These are phyloP conservation scores for Agonopterix alstromeriana DNA, from an alignment of 2,888 invertebrate species.

Conservation along the genomic window DNA sequence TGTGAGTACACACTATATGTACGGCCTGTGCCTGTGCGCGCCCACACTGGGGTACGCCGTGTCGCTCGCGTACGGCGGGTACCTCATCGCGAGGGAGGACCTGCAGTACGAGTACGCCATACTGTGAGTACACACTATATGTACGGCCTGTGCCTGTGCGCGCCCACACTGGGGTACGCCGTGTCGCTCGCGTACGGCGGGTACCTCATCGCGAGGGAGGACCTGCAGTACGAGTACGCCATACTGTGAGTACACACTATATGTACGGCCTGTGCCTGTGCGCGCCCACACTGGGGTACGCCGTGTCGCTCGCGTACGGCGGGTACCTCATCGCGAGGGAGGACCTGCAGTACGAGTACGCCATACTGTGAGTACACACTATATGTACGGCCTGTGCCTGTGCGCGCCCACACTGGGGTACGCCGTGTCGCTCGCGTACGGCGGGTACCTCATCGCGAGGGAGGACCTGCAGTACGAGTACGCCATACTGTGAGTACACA, in stretches of 20 bases:
- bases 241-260: constrained; percentile 80
- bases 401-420: constrained; percentile 84
- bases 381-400: constrained; percentile 83
- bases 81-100: constrained; percentile 78
- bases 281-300: constrained; percentile 83
- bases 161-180: constrained; percentile 84
- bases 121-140: constrained; percentile 79
- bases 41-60: constrained; percentile 84
- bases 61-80: constrained; percentile 83
- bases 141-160: constrained; percentile 82
- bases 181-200: constrained; percentile 84
- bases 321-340: constrained; percentile 80
- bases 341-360: constrained; percentile 77
- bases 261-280: constrained; percentile 83
- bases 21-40: constrained; percentile 81
- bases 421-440: constrained; percentile 82
- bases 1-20: constrained; percentile 80
- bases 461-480: constrained; percentile 78
- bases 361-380: constrained; percentile 80
- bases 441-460: constrained; percentile 80
- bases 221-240: constrained; percentile 78
- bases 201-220: constrained; percentile 78
- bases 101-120: constrained; percentile 81
- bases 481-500: constrained; percentile 80
- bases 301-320: constrained; percentile 82